Evolutionary conservation across 2,888 invertebrate species (phyloP).

Genomic region (Campoletis raptor): DNA sequence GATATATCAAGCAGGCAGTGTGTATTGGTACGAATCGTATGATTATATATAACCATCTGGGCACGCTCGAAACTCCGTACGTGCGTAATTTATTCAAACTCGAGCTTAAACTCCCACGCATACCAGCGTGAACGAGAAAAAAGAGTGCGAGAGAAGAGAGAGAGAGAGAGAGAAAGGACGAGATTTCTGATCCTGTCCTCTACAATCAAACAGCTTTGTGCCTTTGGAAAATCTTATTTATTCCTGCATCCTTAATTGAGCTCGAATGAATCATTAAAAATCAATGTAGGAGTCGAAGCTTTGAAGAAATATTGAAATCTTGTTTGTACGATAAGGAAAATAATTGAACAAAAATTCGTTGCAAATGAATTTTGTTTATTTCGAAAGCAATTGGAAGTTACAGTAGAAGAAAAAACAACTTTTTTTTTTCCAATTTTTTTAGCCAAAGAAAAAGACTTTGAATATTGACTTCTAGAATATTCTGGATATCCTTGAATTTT

Average conservation of each 20-base stretch:
- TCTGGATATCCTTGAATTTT: neutral
- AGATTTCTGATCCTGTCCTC: conserved; percentile 23
- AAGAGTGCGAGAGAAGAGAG: conserved; percentile 12
- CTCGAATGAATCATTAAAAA: conserved; percentile 2
- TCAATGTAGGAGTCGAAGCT: neutral
- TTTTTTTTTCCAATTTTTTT: neutral
- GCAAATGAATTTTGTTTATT: neutral
- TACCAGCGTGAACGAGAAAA: conserved; percentile 71
- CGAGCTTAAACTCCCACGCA: conserved; percentile 83
- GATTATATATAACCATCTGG: conserved; percentile 62
- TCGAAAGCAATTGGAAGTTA: neutral
- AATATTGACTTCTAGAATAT: neutral
- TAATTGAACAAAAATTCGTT: neutral
- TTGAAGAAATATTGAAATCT: neutral
- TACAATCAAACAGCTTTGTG: conserved; percentile 7
- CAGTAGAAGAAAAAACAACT: neutral
- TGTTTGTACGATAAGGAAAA: neutral
- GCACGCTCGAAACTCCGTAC: conserved; percentile 72
- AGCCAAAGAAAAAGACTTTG: neutral
- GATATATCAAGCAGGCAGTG: conserved; percentile 22
- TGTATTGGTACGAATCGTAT: conserved; percentile 25
- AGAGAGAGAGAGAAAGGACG: conserved; percentile 54
- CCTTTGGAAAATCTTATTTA: conserved; percentile 15
- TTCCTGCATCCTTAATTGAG: conserved; percentile 28
- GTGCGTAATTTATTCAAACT: conserved; percentile 81